Evolutionary conservation across 64 coral and sea anemone genomes (phyloP).

Genomic region (Porites lutea): DNA sequence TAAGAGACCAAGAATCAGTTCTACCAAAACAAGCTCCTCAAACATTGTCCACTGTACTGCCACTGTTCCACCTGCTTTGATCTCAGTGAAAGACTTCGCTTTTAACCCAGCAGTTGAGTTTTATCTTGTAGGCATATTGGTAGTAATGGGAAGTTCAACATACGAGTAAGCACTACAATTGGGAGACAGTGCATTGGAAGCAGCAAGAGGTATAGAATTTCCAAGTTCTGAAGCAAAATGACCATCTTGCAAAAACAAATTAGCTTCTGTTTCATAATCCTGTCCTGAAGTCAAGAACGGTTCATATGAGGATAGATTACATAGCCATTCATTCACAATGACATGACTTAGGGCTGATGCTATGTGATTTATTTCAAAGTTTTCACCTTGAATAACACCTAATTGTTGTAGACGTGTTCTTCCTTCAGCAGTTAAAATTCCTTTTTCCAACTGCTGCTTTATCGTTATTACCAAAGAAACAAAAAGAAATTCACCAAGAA

Average conservation of each 20-base stretch:
- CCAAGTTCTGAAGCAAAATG: conserved; percentile 67
- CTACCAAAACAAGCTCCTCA: conserved; percentile 66
- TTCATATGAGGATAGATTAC: conserved; percentile 41
- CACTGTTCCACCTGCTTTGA: conserved; percentile 28
- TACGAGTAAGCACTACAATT: conserved; percentile 10
- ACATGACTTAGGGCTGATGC: conserved; percentile 14
- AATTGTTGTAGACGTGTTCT: conserved; percentile 6
- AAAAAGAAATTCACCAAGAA: conserved; percentile 59
- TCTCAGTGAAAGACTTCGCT: conserved; percentile 38
- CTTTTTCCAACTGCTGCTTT: conserved; percentile 40
- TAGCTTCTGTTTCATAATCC: conserved; percentile 21
- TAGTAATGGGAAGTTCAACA: conserved; percentile 33
- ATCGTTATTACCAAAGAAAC: conserved; percentile 41
- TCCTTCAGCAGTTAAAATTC: conserved; percentile 33
- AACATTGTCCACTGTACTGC: conserved; percentile 62
- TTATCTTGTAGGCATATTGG: not conserved
- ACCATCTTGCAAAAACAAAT: conserved; percentile 18
- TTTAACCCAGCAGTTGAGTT: conserved; percentile 2
- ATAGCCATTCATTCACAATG: conserved; percentile 53
- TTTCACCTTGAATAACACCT: not conserved
- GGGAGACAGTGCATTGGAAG: not conserved
- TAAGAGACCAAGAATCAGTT: conserved; percentile 36
- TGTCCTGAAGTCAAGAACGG: conserved; percentile 34
- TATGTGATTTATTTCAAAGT: conserved; percentile 28
- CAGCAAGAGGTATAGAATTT: conserved; percentile 59